Percentiles rank a stretch among this genome's conserved stretches.
Conservation (phyloP, 2,113 vertebrate species). For the Ornithorhynchus anatinus region DNA sequence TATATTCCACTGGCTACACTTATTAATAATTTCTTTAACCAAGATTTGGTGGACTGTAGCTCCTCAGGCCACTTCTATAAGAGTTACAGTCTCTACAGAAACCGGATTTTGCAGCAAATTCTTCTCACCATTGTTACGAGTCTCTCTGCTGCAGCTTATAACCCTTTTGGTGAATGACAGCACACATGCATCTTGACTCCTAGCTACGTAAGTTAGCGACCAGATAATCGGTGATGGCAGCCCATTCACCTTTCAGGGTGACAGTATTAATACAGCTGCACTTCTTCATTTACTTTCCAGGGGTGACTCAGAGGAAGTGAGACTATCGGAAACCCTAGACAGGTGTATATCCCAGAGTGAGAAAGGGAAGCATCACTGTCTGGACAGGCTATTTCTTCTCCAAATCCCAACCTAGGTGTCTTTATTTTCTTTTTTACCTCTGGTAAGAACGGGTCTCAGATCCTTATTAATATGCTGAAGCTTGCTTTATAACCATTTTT, state of each 20-base stretch:
- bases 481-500: too few relatives aligned
- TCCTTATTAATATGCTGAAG: not conserved
- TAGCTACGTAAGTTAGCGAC: constrained; percentile 29
- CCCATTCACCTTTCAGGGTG: constrained; percentile 30
- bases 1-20: constrained; percentile 13
- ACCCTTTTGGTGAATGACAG: constrained; percentile 7
- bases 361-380: not conserved
- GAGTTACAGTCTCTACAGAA: constrained; percentile 34
- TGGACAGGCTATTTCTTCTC: not conserved
- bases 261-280: constrained; percentile 12
- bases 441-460: not conserved
- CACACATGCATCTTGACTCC: not conserved
- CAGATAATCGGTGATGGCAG: constrained; percentile 41
- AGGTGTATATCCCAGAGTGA: not conserved
- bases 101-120: constrained; percentile 30
- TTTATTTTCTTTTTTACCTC: not conserved
- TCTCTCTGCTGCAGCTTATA: constrained; percentile 10
- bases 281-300: constrained; percentile 23
- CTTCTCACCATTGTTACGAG: not conserved
- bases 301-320: not conserved
- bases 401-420: not conserved
- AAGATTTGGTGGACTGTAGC: constrained; percentile 21
- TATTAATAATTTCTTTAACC: constrained; percentile 48
- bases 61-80: constrained; percentile 28
- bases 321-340: not conserved